phyloP scores from a whole-genome alignment of 2,888 invertebrate species.

The Drosophila siamana region DNA sequence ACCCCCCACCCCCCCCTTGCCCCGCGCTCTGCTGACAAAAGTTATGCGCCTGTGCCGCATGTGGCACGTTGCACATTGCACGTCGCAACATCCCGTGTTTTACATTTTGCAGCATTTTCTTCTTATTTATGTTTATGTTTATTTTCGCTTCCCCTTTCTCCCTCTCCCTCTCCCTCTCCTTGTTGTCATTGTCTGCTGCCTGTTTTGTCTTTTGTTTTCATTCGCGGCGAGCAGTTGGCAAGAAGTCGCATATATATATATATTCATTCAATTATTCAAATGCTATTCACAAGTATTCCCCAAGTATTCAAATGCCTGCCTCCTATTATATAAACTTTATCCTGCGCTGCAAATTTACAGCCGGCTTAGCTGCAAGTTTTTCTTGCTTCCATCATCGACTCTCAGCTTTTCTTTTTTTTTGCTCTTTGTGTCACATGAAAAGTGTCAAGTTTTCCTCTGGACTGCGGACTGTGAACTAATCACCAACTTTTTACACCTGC shows the following conservation, averaged over 20 bases:
- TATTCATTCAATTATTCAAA: conserved; percentile 11
- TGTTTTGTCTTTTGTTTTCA: not conserved
- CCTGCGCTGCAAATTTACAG: not conserved
- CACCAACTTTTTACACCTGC: no score
- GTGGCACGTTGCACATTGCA: conserved; percentile 32
- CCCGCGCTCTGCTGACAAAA: not conserved
- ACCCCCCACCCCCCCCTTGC: no score
- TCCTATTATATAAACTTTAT: conserved; percentile 8
- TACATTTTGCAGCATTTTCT: conserved; percentile 23
- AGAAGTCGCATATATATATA: no score
- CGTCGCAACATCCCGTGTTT: conserved; percentile 36
- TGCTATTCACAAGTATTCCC: conserved; percentile 10
- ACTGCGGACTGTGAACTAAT: no score
- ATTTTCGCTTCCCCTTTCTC: not conserved
- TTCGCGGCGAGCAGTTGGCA: not conserved
- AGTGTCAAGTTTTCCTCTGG: no score
- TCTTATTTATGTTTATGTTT: conserved; percentile 26
- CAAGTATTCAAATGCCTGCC: conserved; percentile 14
- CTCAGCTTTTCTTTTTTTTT: no score
- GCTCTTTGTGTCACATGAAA: no score
- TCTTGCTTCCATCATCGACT: no score
- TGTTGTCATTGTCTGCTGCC: not conserved
- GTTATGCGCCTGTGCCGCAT: conserved; percentile 49
- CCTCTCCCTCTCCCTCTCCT: not conserved
- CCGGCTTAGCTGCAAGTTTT: no score